Percentiles rank a stretch among this genome's conserved stretches.
phyloP scores from a whole-genome alignment of 2,888 invertebrate species.

The Agrypnus murinus region DNA sequence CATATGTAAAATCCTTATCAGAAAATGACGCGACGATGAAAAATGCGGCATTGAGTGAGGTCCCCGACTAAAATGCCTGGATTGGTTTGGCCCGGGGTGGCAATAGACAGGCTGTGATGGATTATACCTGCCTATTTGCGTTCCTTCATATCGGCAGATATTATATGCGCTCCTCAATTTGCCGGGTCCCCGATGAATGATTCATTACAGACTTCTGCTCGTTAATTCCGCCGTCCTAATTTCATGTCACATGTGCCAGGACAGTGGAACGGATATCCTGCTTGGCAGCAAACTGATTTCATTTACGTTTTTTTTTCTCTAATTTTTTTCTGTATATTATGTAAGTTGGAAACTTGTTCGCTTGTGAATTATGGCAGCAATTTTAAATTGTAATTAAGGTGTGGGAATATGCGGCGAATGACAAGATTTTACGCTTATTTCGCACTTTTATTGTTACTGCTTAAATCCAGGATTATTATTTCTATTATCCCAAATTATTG shows the following conservation, averaged over 20 bases:
- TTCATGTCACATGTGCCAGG: constrained; percentile 47
- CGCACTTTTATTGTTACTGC: constrained; percentile 56
- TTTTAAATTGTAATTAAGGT: constrained; percentile 57
- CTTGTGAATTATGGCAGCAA: constrained; percentile 53
- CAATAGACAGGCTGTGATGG: constrained; percentile 66
- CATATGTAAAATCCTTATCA: constrained; percentile 62
- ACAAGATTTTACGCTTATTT: constrained; percentile 57
- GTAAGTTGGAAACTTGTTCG: constrained; percentile 49
- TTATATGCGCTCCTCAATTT: constrained; percentile 43
- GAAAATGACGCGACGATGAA: constrained; percentile 65
- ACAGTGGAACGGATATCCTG: constrained; percentile 48
- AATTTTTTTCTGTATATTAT: constrained; percentile 29
- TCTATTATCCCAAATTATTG: constrained; percentile 55
- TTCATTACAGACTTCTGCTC: constrained; percentile 49
- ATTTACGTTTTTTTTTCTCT: constrained; percentile 43
- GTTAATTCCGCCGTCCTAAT: constrained; percentile 48
- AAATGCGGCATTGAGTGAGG: constrained; percentile 61
- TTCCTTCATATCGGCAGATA: constrained; percentile 48
- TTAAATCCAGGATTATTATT: constrained; percentile 54
- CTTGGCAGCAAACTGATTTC: constrained; percentile 45
- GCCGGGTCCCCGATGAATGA: constrained; percentile 46
- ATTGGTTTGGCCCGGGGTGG: constrained; percentile 62
- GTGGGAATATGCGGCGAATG: constrained; percentile 49
- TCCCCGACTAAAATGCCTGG: constrained; percentile 63
- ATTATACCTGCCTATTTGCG: constrained; percentile 58